phyloP scores from a whole-genome alignment of 37 sponge, comb jelly and placozoan species.

The Corticium candelabrum region DNA sequence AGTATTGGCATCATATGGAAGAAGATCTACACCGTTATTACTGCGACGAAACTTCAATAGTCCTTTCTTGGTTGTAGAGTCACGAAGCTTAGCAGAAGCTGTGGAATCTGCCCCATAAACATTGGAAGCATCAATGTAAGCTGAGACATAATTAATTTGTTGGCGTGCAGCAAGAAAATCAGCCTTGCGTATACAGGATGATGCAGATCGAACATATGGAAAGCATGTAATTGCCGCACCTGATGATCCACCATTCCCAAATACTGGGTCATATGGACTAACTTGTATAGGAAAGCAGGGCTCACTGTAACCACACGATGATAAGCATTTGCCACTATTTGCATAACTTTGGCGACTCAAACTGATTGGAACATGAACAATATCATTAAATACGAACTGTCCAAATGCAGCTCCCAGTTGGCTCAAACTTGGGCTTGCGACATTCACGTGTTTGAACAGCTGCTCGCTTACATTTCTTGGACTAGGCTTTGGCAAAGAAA shows the following conservation, averaged over 20 bases:
- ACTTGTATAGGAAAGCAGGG: background rate
- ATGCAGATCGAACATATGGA: background rate
- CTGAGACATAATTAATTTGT: background rate
- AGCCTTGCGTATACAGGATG: background rate
- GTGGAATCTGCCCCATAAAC: background rate
- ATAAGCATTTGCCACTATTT: background rate
- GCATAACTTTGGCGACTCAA: background rate
- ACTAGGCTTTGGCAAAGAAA: background rate
- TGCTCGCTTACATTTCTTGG: background rate
- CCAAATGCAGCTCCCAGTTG: background rate
- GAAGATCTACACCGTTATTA: background rate
- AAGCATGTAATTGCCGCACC: background rate
- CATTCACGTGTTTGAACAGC: background rate
- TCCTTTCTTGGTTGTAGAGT: background rate
- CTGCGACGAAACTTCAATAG: background rate
- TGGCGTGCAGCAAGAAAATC: background rate
- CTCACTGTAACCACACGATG: background rate
- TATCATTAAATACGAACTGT: background rate
- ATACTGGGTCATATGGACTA: background rate
- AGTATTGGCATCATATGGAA: background rate
- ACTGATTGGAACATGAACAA: background rate
- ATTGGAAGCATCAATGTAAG: background rate
- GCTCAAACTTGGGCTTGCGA: background rate
- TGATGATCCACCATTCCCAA: background rate
- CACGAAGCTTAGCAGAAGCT: background rate